phyloP scores from a whole-genome alignment of 2,113 vertebrate genomes.

The Salvelinus sp. region DNA sequence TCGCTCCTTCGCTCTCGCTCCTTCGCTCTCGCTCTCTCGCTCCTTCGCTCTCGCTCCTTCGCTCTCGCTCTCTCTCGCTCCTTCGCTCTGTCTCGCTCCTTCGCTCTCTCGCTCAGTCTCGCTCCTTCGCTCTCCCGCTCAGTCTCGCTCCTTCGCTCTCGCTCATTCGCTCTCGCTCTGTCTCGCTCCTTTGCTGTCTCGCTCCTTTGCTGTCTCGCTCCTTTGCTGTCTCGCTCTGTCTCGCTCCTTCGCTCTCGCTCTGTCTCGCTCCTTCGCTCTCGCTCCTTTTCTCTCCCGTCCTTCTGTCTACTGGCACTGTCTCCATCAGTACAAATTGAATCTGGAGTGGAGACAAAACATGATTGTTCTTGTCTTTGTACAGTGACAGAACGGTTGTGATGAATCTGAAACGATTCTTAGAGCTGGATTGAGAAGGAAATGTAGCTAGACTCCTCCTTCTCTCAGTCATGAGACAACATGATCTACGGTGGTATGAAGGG shows the following conservation, averaged over 20 bases:
- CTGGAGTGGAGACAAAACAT: background rate
- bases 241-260: background rate
- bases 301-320: slow-evolving; percentile 31
- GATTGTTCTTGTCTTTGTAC: background rate
- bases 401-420: background rate
- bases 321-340: slow-evolving; percentile 24
- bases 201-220: background rate
- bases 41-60: too few species aligned
- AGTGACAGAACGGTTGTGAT: background rate
- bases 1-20: too few species aligned
- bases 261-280: background rate
- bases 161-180: too few species aligned
- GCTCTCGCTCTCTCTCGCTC: too few species aligned
- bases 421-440: background rate
- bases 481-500: slow-evolving; percentile 30
- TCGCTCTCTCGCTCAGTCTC: too few species aligned
- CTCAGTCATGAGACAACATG: background rate
- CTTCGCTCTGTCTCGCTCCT: too few species aligned
- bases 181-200: too few species aligned
- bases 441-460: background rate
- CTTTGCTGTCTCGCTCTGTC: background rate
- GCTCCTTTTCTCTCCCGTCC: slow-evolving; percentile 12
- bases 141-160: background rate
- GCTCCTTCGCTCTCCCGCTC: too few species aligned
- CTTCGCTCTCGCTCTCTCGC: slow-evolving; percentile 24